Conservation (phyloP, 2,888 invertebrate genomes). For the Rotaria socialis region DNA sequence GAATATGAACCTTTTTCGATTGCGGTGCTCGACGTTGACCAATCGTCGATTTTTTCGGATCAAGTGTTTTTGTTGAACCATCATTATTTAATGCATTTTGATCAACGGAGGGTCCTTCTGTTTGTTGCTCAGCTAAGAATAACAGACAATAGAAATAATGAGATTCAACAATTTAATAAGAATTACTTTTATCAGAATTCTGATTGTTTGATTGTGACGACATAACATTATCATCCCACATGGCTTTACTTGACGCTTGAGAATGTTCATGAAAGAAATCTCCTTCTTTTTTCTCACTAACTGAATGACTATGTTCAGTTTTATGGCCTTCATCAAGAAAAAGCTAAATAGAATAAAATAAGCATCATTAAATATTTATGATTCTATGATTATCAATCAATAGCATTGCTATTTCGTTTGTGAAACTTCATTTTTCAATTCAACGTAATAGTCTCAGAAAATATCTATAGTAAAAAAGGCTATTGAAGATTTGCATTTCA, state of each 20-base stretch:
- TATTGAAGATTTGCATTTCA: no score
- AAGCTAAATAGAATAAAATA: constrained; percentile 63
- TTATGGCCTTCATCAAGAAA: constrained; percentile 67
- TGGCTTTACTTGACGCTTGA: constrained; percentile 50
- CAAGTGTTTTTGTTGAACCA: constrained; percentile 51
- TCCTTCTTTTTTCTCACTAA: constrained; percentile 66
- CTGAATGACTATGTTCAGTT: constrained; percentile 56
- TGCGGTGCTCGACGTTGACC: constrained; percentile 68
- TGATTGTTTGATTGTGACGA: constrained; percentile 50
- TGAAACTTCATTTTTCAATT: no score
- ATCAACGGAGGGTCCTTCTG: neutral
- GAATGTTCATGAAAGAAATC: constrained; percentile 83
- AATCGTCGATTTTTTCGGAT: constrained; percentile 68
- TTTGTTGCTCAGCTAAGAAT: neutral
- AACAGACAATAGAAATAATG: neutral
- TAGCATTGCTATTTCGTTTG: no score
- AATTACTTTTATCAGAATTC: constrained; percentile 15
- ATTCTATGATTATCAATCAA: no score
- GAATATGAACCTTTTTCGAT: constrained; percentile 63
- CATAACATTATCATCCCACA: neutral
- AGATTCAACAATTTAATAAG: neutral
- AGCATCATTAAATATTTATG: no score
- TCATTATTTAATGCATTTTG: neutral
- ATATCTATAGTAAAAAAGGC: no score
- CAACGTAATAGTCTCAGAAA: no score